Base-by-base conservation (phyloP, 2,797 vertebrate species). In the Schizopygopsis malacanthus region DNA sequence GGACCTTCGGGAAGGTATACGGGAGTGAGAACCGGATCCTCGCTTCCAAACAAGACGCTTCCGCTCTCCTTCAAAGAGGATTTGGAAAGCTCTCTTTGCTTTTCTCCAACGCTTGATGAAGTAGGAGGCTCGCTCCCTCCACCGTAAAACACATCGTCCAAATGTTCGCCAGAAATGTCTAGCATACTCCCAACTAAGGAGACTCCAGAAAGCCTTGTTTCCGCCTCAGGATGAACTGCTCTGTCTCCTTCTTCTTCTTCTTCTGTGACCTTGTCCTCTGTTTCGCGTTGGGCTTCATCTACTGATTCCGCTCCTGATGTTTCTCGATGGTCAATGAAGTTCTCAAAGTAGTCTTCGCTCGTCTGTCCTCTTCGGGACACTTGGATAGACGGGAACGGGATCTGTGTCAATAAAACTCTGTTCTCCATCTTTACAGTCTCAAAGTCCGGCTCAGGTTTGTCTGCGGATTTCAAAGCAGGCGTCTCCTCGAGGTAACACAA, bases 291-390 rank as follows among this genome's bases (percentile, higher is more conserved):
- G 54, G 88, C 87, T 69, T 90, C 92, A 82, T 92, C 91, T 70
- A 76, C 9, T 56, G 93, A 85, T 88, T 92, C 90, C 88, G 11
- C 8, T 47, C 75, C 92, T 85, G 93, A 87, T 47, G 95, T 93
- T 61, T 96, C 94, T 81, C 95, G 94, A 87, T 94, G 95, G 87
- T 98, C 97, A 91, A 97, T 94, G 59, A 97, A 97, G 45, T 97
- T 96, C 92, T 98, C 97, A 93, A 98, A 97, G 93, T 98, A 98
- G 93, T 99, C 98, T 80, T 96, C 95, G 3, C 88, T 86, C 3
- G 85, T 52, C 18, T 87, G 81, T 87, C 65, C 88, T 91, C 90
- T 89, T 67, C 37, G 82, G 56, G 86, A 85, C 88, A 85, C 88
- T 82, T 87, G 91, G 50, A 88, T 88, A 87, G 93, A 91, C 3